Conservation (phyloP, 2,797 vertebrate genomes). For the Cossypha dichroa region DNA sequence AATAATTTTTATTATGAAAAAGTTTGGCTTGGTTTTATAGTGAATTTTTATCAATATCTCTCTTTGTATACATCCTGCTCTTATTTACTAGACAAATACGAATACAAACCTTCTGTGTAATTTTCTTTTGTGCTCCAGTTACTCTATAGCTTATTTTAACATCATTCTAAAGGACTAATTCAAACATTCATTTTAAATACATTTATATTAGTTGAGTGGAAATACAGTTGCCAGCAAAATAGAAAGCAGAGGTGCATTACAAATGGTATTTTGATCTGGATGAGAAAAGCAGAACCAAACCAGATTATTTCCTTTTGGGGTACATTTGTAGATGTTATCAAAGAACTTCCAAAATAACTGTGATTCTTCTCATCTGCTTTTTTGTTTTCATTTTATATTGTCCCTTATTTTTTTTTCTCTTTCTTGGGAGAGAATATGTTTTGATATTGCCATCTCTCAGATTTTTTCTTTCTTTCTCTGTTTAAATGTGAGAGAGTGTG, state of each 20-base stretch:
- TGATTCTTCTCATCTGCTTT: neutral
- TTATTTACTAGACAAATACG: neutral
- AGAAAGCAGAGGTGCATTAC: neutral
- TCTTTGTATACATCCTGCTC: neutral
- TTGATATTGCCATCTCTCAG: slow-evolving; percentile 49
- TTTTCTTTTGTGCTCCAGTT: neutral
- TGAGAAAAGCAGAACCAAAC: neutral
- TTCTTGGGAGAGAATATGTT: slow-evolving; percentile 49
- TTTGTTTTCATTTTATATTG: slow-evolving; percentile 27
- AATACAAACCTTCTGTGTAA: neutral
- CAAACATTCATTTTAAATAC: neutral
- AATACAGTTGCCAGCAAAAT: neutral
- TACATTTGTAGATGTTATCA: neutral
- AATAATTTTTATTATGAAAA: neutral
- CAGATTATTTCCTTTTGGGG: neutral
- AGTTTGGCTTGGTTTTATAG: neutral
- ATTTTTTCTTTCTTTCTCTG: slow-evolving; percentile 33
- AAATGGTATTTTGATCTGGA: neutral
- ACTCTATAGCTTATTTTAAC: neutral
- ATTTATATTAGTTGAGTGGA: neutral
- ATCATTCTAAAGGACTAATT: neutral
- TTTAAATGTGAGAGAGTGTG: slow-evolving; percentile 69
- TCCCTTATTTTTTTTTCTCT: neutral
- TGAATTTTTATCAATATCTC: neutral
- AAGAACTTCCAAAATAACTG: neutral